Evolutionary conservation across 2,888 invertebrate species (phyloP), one percentile per base, ranked within the genome.

Genomic region (Cryptosula pallasiana): DNA sequence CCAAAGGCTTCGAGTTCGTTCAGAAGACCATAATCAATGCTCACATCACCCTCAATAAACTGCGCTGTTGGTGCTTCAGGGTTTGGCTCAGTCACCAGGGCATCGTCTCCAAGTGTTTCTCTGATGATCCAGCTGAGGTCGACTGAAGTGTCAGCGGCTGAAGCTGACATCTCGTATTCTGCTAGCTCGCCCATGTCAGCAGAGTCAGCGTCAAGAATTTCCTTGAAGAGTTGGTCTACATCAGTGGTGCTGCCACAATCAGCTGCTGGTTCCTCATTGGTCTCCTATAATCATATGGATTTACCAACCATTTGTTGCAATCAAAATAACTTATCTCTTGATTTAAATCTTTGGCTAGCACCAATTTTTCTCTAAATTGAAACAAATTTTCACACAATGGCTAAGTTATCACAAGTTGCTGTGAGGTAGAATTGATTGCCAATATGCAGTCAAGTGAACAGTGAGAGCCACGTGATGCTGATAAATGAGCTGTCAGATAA

Each of bases 71-170:
- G 45, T 45, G 45, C 45, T 45, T 5, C 13, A 27, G 13, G 29
- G 32, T 27, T 5, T 1, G 16, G 9, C n/a, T 63, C 63, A 13
- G 9, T 5, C 2, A 13, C 25, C 9, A 63, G 63, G 5, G 27
- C 32, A 27, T 32, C 32, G n/a, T 2, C 63, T 13, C 63, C 63
- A 27, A 63, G 27, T 3, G 63, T 63, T n/a, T 63, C 63, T 9
- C 32, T 20, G 32, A 63, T 63, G 27, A 63, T 32, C 5, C 25
- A 63, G 32, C 63, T 63, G n/a, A 63, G 63, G 32, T 63, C 63
- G 2, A 63, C 32, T 2, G 27, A 25, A 3, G n/a, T 55, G n/a
- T 25, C 23, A n/a, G n/a, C 55, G 23, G 55, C 5, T 55, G 9
- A 3, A 55, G 13, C 5, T 5, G 23, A n/a, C n/a, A n/a, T 5